Base-by-base conservation (phyloP, 2,113 vertebrate genomes). In the Mohoua ochrocephala region DNA sequence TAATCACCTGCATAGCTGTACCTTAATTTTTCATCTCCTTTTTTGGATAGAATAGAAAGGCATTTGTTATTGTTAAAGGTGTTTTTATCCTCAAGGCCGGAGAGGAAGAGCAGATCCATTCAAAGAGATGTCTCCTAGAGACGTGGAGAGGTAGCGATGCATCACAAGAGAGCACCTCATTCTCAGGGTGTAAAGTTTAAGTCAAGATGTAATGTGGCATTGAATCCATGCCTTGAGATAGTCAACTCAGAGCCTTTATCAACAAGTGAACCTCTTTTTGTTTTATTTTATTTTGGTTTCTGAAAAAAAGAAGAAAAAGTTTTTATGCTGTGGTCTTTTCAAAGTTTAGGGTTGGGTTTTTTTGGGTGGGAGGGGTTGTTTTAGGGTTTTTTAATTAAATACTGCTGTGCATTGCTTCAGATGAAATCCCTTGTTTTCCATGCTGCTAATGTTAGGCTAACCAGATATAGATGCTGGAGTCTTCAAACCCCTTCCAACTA, bases 61-160 rank as follows among this genome's bases (percentile, higher is more conserved):
- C 0, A 3, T 57, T 42, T 59, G 7, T 33, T 57, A 70, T 59
- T 77, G 30, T 39, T 70, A 54, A 59, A 33, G 6, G 7, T 61
- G 30, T 4, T 83, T 87, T 76, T 83, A 65, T n/a, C 24, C 63
- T 65, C 31, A 63, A 71, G 45, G 9, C 31, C 49, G 69, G 67
- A 47, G 2, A 84, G 39, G 45, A 83, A 84, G 54, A 19, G 7
- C 4, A 37, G 41, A 69, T 84, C 35, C 49, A 13, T 75, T 80
- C 49, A 47, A 77, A 87, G 42, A 57, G 45, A 21, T 30, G 13
- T 45, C 33, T 91, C 31, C 45, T 53, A 50, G 45, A 85, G 28
- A 49, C 0, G 0, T 4, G 21, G 27, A 33, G 18, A 63, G 45
- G n/a, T 45, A 74, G 28, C 0, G 2, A 78, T 82, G 19, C 26